Conservation (phyloP, 2,888 invertebrate genomes). For the Drosophila sordidapex region DNA sequence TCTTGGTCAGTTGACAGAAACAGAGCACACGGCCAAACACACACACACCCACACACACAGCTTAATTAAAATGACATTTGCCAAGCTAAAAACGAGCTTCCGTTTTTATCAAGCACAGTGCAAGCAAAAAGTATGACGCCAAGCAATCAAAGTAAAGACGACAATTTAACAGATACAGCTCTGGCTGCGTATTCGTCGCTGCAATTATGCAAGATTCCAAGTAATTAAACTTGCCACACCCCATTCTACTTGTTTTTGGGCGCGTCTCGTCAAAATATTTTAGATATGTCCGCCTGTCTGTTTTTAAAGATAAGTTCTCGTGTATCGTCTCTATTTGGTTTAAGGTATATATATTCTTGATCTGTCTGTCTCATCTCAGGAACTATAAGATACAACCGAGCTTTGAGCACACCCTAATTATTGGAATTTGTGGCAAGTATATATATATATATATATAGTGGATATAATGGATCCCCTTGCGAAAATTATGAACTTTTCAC, state of each 20-base stretch:
- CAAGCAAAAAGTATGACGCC: constrained; percentile 70
- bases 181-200: constrained; percentile 24
- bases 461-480: constrained; percentile 21
- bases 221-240: constrained; percentile 45
- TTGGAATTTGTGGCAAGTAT: constrained; percentile 6
- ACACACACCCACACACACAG: constrained; percentile 26
- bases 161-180: constrained; percentile 31
- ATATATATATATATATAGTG: no score
- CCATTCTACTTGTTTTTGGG: background rate
- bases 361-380: background rate
- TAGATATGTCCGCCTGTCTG: background rate
- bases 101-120: constrained; percentile 42
- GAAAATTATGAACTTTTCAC: constrained; percentile 60
- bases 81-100: constrained; percentile 69
- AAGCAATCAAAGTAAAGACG: constrained; percentile 54
- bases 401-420: constrained; percentile 11
- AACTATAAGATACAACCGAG: no score
- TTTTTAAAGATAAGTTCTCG: background rate
- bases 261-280: background rate
- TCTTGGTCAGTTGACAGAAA: constrained; percentile 47
- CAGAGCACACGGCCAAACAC: constrained; percentile 28
- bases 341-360: background rate
- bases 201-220: constrained; percentile 43
- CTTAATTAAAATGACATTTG: constrained; percentile 73
- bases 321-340: background rate